Evolutionary conservation across 2,797 vertebrate species (phyloP), one percentile per base, ranked within the genome.

Genomic region (Zenarchopterus dispar): DNA sequence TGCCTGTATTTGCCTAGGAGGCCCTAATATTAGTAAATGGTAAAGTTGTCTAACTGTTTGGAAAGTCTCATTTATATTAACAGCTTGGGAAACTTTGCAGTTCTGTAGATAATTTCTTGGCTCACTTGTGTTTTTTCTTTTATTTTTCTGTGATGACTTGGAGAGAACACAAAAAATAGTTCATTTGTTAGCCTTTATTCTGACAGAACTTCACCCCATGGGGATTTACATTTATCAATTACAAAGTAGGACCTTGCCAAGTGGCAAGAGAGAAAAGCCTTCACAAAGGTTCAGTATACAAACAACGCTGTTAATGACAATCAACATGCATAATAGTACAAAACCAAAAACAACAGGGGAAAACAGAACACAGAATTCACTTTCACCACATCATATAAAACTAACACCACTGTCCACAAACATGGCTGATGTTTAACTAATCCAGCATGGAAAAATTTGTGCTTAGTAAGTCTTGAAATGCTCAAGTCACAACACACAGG

Each of bases 171-270:
- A 59, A 44, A 18, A 23, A 58, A 17, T 11, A 0, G 1, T 71
- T 84, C 70, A 16, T 26, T 73, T 85, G 41, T 83, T 62, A 84
- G 54, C 80, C 70, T 91, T 90, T 90, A 88, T 90, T 90, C 58
- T 62, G 66, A 82, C 52, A 86, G 73, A 88, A 85, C 58, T 69
- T 70, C 79, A 86, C 24, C 77, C 77, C 73, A 87, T 83, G 68
- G 79, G 81, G 75, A 84, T 85, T 89, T 84, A 84, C 69, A 83
- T 72, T 70, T 67, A 63, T 64, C 5, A 43, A 77, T 81, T 81
- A 86, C 60, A 88, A 75, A 81, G 81, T 59, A 81, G 68, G 44
- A 39, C 11, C 36, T 39, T 39, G 13, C 36, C 36, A 39, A 39
- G 36, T 39, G 36, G 13, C 36, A 39, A 39, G 36, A 39, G 36